Base-by-base conservation (phyloP, 2,888 invertebrate species). In the Cataglyphis cursor region DNA sequence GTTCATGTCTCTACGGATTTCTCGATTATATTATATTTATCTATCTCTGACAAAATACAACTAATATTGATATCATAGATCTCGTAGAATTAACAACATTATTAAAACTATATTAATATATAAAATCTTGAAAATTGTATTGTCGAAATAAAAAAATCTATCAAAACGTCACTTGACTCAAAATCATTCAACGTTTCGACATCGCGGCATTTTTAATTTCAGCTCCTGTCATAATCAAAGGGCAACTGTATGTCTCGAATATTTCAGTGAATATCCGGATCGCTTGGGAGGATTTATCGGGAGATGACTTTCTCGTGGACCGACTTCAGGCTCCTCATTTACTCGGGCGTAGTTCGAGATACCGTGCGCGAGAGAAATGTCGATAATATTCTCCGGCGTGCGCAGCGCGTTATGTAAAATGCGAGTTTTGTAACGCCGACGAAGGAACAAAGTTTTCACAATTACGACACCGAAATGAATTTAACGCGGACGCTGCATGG, bases 231-330 rank as follows among this genome's bases (percentile, higher is more conserved):
- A 6, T 21, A 31, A 28, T 62, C 21, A 18, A 38, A 4, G 24
- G 0, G 12, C 24, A 4, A 15, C 9, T 35, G 15, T 38, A 6
- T 15, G 21, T 18, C 21, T 66, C n/a, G 31, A 68, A 44, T 68
- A 76, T 21, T 78, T 15, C 85, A 85, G 86, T 87, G 85, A 91
- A 91, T 90, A 90, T 92, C 88, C 87, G 85, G 87, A 91, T 89
- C 88, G 83, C 83, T 65, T 70, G 75, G 86, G 88, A 86, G 84
- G 89, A 89, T 88, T 83, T 86, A 64, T 72, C 81, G 86, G 80
- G 82, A 89, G 81, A 82, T 84, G 86, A 87, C 83, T 85, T 89
- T 89, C 65, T 21, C 35, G 24, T 48, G 48, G 38, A 73, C 61
- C 41, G 28, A 66, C 38, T 66, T 61, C 10, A n/a, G 10, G 31